Base-by-base conservation (phyloP, 2,888 invertebrate species). In the Drosophila emarginata region DNA sequence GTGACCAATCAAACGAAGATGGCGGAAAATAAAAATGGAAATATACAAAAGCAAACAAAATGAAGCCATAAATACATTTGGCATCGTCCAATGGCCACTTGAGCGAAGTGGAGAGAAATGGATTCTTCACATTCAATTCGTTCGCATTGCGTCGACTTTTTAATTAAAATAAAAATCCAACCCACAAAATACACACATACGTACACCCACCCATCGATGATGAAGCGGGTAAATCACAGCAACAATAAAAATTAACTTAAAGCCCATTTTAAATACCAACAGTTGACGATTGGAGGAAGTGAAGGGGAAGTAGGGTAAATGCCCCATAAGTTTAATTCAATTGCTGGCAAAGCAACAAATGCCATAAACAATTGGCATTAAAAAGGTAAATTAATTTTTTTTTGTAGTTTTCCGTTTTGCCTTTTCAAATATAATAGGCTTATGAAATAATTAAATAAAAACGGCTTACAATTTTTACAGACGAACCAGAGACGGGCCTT, bases 41-140 rank as follows among this genome's bases (percentile, higher is more conserved):
- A 61, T 40, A 72, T 63, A 71, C 72, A 72, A 54, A 54, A 72
- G 62, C 71, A 79, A 69, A 66, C 77, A 80, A 77, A 80, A 82
- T 85, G 79, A 80, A 82, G 83, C 82, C 83, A 78, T 82, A 82
- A 85, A 82, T 82, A 80, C 83, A 85, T 82, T 81, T 84, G 82
- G 72, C 72, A 80, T 80, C 77, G 72, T 60, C 45, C 67, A 69
- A 74, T 85, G 82, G 80, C 74, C 81, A 85, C 76, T 81, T 85
- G 77, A 81, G 79, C 71, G 54, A 32, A 36, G 54, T 36, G 64
- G 62, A 37, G 67, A 62, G 72, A 21, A 58, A 67, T 67, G 56
- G 67, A 60, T 67, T 76, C 74, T 65, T 66, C 77, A 54, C 75
- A 63, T 61, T 72, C 70, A 73, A 80, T 80, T 85, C 82, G 82